phyloP scores from a whole-genome alignment of 2,888 invertebrate species.

The Eledona agricola region DNA sequence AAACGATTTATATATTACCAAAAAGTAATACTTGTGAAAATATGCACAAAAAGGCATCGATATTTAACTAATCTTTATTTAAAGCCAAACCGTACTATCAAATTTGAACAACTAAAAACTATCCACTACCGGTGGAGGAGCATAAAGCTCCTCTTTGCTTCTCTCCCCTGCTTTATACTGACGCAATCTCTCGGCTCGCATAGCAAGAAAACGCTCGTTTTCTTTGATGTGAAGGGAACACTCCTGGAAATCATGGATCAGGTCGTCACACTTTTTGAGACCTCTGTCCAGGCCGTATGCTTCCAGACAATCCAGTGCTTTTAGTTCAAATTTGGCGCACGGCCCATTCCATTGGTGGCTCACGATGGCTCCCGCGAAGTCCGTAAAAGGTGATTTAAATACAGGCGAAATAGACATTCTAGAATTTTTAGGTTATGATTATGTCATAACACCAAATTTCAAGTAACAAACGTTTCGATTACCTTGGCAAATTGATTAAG shows the following conservation, averaged over 20 bases:
- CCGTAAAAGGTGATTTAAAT: slow-evolving; percentile 75
- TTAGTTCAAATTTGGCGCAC: slow-evolving; percentile 75
- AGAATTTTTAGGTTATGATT: slow-evolving; percentile 24
- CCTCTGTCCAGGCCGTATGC: slow-evolving; percentile 80
- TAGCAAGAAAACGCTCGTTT: slow-evolving; percentile 68
- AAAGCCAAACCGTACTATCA: slow-evolving; percentile 18
- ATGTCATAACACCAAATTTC: slow-evolving; percentile 18
- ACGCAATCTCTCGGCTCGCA: slow-evolving; percentile 69
- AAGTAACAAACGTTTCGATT: background rate
- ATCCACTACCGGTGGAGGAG: slow-evolving; percentile 66
- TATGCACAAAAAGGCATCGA: too few relatives aligned
- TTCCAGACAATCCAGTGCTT: slow-evolving; percentile 80
- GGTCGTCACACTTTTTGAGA: slow-evolving; percentile 67
- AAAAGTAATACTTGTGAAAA: too few relatives aligned
- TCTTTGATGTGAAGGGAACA: slow-evolving; percentile 72
- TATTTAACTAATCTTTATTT: slow-evolving; percentile 20
- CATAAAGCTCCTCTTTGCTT: slow-evolving; percentile 65
- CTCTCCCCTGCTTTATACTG: slow-evolving; percentile 70
- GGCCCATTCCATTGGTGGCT: slow-evolving; percentile 72
- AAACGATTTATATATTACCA: too few relatives aligned
- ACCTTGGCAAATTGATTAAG: too few relatives aligned
- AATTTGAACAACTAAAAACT: slow-evolving; percentile 64
- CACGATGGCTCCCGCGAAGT: slow-evolving; percentile 71
- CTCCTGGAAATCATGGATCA: slow-evolving; percentile 76
- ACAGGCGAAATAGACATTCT: slow-evolving; percentile 72